phyloP scores from a whole-genome alignment of 2,888 invertebrate species.

The Pachydiplax longipennis region DNA sequence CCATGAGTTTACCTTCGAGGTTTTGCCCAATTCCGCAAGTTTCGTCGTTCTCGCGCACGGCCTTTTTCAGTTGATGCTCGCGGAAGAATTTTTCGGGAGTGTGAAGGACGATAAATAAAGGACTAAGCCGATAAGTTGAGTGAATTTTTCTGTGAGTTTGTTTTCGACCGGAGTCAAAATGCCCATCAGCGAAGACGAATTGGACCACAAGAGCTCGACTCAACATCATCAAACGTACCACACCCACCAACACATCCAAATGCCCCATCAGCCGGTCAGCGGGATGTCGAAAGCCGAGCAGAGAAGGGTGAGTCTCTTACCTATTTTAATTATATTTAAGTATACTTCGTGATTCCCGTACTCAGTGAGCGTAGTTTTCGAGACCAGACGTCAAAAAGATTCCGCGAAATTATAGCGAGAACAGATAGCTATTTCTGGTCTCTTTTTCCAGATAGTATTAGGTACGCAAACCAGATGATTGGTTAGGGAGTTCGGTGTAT shows the following conservation, averaged over 20 bases:
- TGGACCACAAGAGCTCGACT: constrained; percentile 65
- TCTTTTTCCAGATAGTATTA: no score
- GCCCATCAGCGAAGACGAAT: constrained; percentile 71
- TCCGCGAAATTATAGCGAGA: no score
- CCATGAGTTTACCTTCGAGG: no score
- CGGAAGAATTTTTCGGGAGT: neutral
- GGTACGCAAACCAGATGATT: no score
- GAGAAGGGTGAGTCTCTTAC: constrained; percentile 66
- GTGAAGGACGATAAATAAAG: neutral
- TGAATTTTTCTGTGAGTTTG: neutral
- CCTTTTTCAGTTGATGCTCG: no score
- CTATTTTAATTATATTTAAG: neutral
- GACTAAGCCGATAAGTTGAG: neutral
- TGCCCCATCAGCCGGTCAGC: neutral
- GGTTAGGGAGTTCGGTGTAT: no score
- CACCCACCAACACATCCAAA: neutral
- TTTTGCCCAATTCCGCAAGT: no score
- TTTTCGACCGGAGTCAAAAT: constrained; percentile 57
- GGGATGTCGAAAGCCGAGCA: constrained; percentile 73
- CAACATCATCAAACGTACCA: constrained; percentile 56
- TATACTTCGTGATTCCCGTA: no score
- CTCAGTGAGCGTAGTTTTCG: no score
- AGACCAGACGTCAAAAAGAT: no score
- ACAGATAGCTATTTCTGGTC: no score
- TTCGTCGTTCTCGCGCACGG: no score